These are phyloP conservation scores for Ips nitidus DNA, from an alignment of 1,140 invertebrate genomes.

Conservation along the genomic window DNA sequence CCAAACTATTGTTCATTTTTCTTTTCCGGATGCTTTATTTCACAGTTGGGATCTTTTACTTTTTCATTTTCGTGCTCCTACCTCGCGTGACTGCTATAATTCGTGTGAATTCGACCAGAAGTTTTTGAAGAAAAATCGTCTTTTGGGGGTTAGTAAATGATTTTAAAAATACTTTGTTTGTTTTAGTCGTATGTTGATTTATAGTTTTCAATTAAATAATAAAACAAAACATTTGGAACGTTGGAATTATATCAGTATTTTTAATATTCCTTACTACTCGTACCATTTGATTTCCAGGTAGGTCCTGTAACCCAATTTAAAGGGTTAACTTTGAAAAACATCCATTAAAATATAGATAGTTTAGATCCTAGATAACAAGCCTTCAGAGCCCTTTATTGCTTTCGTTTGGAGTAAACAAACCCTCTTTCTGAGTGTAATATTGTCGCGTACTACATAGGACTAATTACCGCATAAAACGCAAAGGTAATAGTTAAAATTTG, in stretches of 20 bases:
- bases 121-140: conserved; percentile 29
- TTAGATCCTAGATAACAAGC: conserved; percentile 11
- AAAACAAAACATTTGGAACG: neutral
- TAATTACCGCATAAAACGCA: conserved; percentile 21
- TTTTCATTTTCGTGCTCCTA: conserved; percentile 24
- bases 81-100: conserved; percentile 19
- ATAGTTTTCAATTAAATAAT: conserved; percentile 16
- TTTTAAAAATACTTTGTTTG: conserved; percentile 27
- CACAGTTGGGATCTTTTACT: conserved; percentile 7
- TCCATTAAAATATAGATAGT: conserved; percentile 1
- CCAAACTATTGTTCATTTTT: conserved; percentile 29
- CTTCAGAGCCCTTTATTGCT: conserved; percentile 12
- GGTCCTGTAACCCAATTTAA: no score
- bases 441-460: conserved; percentile 15
- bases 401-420: conserved; percentile 7
- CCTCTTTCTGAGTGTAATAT: conserved; percentile 4
- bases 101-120: conserved; percentile 29
- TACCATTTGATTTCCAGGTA: no score
- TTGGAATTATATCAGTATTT: no score
- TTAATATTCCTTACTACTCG: no score
- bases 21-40: conserved; percentile 21
- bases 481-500: conserved; percentile 23
- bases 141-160: conserved; percentile 24
- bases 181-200: conserved; percentile 15
- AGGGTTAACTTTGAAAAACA: no score